phyloP scores from a whole-genome alignment of 1,140 invertebrate species.

The Drosophila pruinosa region DNA sequence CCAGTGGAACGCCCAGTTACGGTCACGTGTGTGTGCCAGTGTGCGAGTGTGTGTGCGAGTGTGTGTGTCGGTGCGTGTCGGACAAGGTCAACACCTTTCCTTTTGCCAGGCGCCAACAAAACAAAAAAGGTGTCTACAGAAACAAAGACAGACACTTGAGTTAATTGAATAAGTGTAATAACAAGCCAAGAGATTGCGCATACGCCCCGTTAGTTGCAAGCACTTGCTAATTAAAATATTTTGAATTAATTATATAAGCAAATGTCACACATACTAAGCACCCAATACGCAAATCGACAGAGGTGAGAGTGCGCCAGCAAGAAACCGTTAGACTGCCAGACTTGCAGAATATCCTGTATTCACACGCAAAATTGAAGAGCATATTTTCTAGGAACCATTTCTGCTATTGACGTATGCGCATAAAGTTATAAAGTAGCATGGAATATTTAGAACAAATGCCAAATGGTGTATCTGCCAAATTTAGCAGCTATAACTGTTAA shows the following conservation, averaged over 20 bases:
- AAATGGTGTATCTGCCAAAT: not conserved
- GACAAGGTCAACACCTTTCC: conserved; percentile 81
- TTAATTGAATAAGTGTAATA: conserved; percentile 67
- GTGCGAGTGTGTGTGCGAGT: conserved; percentile 31
- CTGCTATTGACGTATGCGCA: not conserved
- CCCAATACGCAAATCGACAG: not conserved
- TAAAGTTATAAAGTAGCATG: not conserved
- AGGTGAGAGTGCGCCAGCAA: not conserved
- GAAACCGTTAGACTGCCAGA: not conserved
- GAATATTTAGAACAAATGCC: not conserved
- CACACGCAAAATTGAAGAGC: not conserved
- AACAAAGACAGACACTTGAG: conserved; percentile 8
- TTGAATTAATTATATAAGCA: conserved; percentile 67
- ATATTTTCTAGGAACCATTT: not conserved
- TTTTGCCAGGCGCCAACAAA: conserved; percentile 37
- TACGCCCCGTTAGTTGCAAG: conserved; percentile 52
- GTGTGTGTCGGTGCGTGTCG: conserved; percentile 44
- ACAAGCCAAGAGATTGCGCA: conserved; percentile 56
- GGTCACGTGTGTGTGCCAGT: conserved; percentile 9
- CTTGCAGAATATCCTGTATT: not conserved
- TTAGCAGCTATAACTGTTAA: not conserved
- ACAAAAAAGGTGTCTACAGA: not conserved
- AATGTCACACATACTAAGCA: conserved; percentile 23
- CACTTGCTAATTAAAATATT: conserved; percentile 77
- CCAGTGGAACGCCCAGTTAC: conserved; percentile 53